These are phyloP conservation scores for Dipodomys ordii DNA, from an alignment of 2,113 vertebrate species.

Conservation along the genomic window DNA sequence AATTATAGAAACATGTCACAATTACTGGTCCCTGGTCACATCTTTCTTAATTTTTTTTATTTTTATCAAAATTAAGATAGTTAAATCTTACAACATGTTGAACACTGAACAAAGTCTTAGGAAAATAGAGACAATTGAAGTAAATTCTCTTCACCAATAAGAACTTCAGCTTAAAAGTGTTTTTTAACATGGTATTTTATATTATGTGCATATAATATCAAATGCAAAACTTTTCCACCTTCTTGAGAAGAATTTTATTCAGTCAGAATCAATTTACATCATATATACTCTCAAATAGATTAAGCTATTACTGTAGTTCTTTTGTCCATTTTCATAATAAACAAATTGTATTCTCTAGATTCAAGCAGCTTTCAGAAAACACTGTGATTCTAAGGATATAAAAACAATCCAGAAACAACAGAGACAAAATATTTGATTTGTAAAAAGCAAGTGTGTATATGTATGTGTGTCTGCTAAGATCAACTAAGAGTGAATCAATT, in stretches of 20 bases:
- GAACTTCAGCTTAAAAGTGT: not conserved
- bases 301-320: not conserved
- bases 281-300: not conserved
- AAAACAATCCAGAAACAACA: slow-evolving; percentile 11
- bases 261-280: not conserved
- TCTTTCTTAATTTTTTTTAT: not conserved
- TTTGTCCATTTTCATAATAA: not conserved
- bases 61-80: slow-evolving; percentile 8
- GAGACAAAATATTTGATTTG: not conserved
- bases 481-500: not conserved
- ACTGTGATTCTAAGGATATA: not conserved
- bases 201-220: not conserved
- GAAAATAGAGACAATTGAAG: not conserved
- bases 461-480: not conserved
- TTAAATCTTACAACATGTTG: not conserved
- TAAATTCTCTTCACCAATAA: not conserved
- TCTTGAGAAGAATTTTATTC: not conserved
- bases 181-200: slow-evolving; percentile 17
- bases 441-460: accelerated
- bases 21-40: not conserved
- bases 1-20: too few relatives aligned
- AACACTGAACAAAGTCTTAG: not conserved
- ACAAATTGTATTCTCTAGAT: not conserved
- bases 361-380: not conserved
- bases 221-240: not conserved